Conservation (phyloP, 2,113 vertebrate genomes). For the Symphodus melops region DNA sequence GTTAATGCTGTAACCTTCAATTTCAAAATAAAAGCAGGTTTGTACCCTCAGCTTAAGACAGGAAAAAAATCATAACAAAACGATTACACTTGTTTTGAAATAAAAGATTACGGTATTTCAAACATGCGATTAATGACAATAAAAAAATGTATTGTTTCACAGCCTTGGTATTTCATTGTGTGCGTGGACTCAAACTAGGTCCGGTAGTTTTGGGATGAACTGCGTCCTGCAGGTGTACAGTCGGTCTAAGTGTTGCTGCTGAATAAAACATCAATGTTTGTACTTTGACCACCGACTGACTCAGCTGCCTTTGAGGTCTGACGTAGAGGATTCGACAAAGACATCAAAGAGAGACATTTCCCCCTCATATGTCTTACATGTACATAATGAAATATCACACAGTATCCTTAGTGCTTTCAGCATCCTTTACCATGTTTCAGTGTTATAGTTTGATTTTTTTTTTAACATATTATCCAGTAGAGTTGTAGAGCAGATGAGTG, state of each 20-base stretch:
- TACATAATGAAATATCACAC: background rate
- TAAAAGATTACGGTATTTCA: too few species aligned
- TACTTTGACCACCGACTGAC: constrained; percentile 33
- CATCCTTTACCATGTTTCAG: too few species aligned
- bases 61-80: too few species aligned
- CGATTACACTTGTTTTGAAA: too few species aligned
- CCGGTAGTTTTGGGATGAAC: background rate
- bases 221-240: constrained; percentile 1
- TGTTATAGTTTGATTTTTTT: too few species aligned
- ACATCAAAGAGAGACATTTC: background rate
- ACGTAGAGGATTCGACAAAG: constrained; percentile 20
- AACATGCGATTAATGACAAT: too few species aligned
- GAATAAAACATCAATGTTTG: constrained; percentile 58
- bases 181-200: background rate
- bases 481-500: too few species aligned
- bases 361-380: background rate
- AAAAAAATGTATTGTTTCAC: too few species aligned
- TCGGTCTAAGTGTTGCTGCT: constrained; percentile 20
- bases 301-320: constrained; percentile 31
- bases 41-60: too few species aligned
- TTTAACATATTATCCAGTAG: too few species aligned
- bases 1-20: too few species aligned
- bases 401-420: background rate
- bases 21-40: too few species aligned
- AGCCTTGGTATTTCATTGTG: background rate